A percentile compares a stretch with the other conserved stretches of the same genome.
These are phyloP conservation scores for Calameuta idolon DNA, from an alignment of 2,888 invertebrate genomes.

Conservation along the genomic window DNA sequence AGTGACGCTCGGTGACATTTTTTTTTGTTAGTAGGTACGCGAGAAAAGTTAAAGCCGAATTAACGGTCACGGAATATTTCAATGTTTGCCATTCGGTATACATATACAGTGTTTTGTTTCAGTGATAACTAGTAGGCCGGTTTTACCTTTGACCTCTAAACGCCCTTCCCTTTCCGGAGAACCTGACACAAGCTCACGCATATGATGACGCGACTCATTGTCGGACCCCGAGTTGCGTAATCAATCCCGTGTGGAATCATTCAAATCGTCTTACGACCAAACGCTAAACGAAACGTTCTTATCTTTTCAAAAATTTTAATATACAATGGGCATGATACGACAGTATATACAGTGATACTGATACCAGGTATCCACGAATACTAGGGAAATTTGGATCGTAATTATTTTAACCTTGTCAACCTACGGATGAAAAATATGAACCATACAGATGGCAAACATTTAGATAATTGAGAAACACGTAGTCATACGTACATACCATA, in stretches of 20 bases:
- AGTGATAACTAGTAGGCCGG: background rate
- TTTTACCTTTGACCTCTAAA: background rate
- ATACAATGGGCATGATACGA: background rate
- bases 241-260: background rate
- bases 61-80: background rate
- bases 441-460: background rate
- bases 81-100: constrained; percentile 68
- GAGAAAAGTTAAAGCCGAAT: background rate
- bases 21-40: background rate
- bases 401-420: background rate
- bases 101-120: background rate
- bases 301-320: background rate
- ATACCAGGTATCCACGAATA: background rate
- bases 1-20: background rate
- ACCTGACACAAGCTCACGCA: background rate
- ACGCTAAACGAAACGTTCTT: background rate
- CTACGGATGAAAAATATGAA: background rate
- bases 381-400: background rate
- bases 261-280: background rate
- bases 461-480: background rate
- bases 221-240: background rate
- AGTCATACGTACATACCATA: background rate
- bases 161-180: background rate
- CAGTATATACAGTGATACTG: background rate
- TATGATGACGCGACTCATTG: background rate